phyloP scores from a whole-genome alignment of 2,113 vertebrate genomes.

The Carassius carassius region DNA sequence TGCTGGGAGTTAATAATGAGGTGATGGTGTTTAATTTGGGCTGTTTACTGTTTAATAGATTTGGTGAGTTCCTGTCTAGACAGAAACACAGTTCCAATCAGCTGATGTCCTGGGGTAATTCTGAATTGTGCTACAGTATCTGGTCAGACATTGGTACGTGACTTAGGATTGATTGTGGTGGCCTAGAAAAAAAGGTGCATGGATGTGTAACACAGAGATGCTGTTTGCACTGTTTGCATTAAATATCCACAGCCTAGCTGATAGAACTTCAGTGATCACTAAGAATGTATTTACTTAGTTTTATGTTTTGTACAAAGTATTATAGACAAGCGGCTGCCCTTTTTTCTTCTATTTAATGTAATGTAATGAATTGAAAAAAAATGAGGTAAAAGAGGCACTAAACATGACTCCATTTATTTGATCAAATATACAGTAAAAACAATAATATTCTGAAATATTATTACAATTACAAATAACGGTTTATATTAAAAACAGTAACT shows the following conservation, averaged over 20 bases:
- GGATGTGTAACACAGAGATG: not conserved
- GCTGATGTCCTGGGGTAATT: conserved; percentile 11
- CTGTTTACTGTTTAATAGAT: not conserved
- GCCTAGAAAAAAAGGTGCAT: not conserved
- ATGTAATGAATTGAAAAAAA: no score
- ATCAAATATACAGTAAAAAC: no score
- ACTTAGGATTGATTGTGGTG: conserved; percentile 6
- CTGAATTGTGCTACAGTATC: not conserved
- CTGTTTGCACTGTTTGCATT: not conserved
- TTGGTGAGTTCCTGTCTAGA: conserved; percentile 12
- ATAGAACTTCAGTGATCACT: not conserved
- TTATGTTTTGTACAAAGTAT: not conserved
- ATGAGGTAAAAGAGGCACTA: no score
- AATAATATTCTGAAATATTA: no score
- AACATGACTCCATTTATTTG: no score
- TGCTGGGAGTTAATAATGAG: not conserved
- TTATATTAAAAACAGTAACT: no score
- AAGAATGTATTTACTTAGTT: not conserved
- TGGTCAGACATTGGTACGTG: not conserved
- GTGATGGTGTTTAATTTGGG: conserved; percentile 14
- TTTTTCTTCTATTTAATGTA: not conserved
- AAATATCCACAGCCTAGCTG: not conserved
- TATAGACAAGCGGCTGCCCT: not conserved
- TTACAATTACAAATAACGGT: no score
- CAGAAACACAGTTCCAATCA: not conserved